phyloP scores from a whole-genome alignment of 1,140 invertebrate species.

The Drosophila navojoa region DNA sequence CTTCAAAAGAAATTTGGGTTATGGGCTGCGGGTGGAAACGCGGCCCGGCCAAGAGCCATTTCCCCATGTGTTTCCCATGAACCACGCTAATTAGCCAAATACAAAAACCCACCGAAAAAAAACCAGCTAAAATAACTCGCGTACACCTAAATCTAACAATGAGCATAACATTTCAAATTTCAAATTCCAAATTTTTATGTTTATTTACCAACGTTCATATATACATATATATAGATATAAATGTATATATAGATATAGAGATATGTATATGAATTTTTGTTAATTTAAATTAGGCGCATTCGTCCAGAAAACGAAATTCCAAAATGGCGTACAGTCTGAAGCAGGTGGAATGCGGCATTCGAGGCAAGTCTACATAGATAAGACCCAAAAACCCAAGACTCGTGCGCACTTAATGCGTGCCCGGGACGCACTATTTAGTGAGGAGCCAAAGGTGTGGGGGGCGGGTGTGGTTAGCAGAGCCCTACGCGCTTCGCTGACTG shows the following conservation, averaged over 20 bases:
- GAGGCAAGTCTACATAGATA: slow-evolving; percentile 28
- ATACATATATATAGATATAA: slow-evolving; percentile 8
- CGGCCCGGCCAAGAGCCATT: slow-evolving; percentile 47
- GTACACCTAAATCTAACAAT: slow-evolving; percentile 60
- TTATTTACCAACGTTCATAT: slow-evolving; percentile 17
- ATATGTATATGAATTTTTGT: slow-evolving; percentile 46
- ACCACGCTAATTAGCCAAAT: slow-evolving; percentile 79
- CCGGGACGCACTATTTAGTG: slow-evolving; percentile 15
- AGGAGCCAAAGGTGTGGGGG: neutral
- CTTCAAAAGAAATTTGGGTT: slow-evolving; percentile 69
- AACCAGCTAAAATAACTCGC: slow-evolving; percentile 25
- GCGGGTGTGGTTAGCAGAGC: neutral
- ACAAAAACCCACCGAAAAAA: slow-evolving; percentile 47
- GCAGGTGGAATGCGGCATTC: slow-evolving; percentile 45
- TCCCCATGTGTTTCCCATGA: slow-evolving; percentile 71
- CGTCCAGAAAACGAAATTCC: slow-evolving; percentile 79
- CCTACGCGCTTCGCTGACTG: slow-evolving; percentile 72
- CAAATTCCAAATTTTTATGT: slow-evolving; percentile 46
- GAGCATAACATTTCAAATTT: slow-evolving; percentile 70
- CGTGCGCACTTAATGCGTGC: slow-evolving; percentile 49
- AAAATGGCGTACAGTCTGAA: slow-evolving; percentile 62
- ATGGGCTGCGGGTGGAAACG: slow-evolving; percentile 60
- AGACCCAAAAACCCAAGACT: slow-evolving; percentile 55
- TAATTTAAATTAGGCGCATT: slow-evolving; percentile 79
- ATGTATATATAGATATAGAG: neutral